Conservation (phyloP, 2,113 vertebrate genomes). For the Trachemys scripta region DNA sequence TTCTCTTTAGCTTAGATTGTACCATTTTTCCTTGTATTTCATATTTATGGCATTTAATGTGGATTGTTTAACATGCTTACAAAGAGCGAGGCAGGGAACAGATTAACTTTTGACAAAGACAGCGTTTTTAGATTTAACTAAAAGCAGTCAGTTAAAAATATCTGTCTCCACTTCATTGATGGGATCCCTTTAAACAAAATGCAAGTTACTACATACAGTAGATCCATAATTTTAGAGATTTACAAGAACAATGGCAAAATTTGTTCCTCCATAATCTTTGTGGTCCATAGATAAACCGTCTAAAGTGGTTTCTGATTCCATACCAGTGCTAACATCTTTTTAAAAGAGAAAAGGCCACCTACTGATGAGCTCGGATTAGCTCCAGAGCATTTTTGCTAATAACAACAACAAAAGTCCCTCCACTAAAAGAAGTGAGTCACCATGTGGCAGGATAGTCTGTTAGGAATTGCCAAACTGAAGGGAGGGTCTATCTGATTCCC, state of each 20-base stretch:
- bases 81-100: slow-evolving; percentile 88
- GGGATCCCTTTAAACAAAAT: slow-evolving; percentile 71
- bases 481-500: background rate
- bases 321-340: slow-evolving; percentile 65
- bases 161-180: slow-evolving; percentile 75
- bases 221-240: slow-evolving; percentile 77
- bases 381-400: background rate
- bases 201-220: slow-evolving; percentile 73
- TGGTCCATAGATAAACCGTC: slow-evolving; percentile 75
- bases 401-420: background rate
- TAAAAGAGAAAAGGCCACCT: slow-evolving; percentile 54
- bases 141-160: slow-evolving; percentile 77
- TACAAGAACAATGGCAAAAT: slow-evolving; percentile 70
- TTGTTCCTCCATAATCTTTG: slow-evolving; percentile 73
- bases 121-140: slow-evolving; percentile 78
- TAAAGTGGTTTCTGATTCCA: slow-evolving; percentile 71
- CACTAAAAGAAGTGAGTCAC: background rate
- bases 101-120: slow-evolving; percentile 77
- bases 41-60: slow-evolving; percentile 86
- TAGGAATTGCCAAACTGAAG: background rate
- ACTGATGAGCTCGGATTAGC: slow-evolving; percentile 16
- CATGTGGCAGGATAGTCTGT: background rate
- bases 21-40: slow-evolving; percentile 86
- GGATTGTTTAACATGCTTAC: slow-evolving; percentile 95
- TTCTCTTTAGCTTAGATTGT: slow-evolving; percentile 89